Percentiles rank a stretch among this genome's conserved stretches.
These are phyloP conservation scores for Machaerirhynchus nigripectus DNA, from an alignment of 2,113 vertebrate genomes.

Conservation along the genomic window DNA sequence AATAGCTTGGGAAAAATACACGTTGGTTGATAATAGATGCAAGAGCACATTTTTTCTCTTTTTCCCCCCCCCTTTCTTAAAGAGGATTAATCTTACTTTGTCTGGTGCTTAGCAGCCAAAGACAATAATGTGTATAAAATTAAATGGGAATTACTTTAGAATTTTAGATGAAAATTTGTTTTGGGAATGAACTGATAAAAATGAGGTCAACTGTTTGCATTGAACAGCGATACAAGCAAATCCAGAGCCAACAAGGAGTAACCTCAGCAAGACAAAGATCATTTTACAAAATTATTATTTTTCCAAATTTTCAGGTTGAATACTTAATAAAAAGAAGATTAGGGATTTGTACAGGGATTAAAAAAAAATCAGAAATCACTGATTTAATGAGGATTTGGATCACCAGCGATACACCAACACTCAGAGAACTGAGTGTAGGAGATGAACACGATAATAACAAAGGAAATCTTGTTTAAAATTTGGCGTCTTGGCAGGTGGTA, in stretches of 20 bases:
- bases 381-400: background rate
- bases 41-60: background rate
- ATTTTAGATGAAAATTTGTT: constrained; percentile 16
- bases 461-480: background rate
- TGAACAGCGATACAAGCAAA: background rate
- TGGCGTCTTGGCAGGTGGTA: background rate
- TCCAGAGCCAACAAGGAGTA: background rate
- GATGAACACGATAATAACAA: background rate
- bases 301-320: background rate
- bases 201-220: background rate
- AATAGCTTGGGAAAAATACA: background rate
- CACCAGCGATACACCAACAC: background rate
- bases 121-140: constrained; percentile 38
- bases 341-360: background rate
- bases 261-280: background rate
- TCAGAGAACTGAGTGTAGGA: background rate
- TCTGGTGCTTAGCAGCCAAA: background rate
- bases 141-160: background rate
- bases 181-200: background rate
- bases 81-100: constrained; percentile 42
- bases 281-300: background rate
- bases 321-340: background rate
- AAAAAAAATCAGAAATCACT: background rate
- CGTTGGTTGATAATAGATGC: background rate
- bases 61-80: fast-evolving